phyloP scores from a whole-genome alignment of 2,797 vertebrate species.

The Oryzias dopingdopingensis region DNA sequence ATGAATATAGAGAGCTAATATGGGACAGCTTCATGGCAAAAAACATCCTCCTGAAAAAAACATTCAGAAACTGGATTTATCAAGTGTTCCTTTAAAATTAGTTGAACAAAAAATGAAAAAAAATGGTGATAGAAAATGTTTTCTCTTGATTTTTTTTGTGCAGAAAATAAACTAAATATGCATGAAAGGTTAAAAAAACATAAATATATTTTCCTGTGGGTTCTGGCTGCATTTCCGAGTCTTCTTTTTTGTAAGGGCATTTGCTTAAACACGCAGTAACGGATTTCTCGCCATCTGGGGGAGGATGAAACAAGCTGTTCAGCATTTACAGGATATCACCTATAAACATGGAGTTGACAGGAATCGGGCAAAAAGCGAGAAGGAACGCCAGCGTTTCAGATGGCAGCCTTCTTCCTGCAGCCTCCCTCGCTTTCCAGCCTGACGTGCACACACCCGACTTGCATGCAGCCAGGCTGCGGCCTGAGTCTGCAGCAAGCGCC shows the following conservation, averaged over 20 bases:
- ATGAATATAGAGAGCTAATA: constrained; percentile 57
- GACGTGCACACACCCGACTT: neutral
- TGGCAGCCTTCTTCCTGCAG: neutral
- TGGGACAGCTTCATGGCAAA: constrained; percentile 20
- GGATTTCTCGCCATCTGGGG: constrained; percentile 1
- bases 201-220: neutral
- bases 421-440: neutral
- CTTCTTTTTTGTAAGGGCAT: neutral
- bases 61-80: constrained; percentile 10
- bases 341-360: neutral
- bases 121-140: neutral
- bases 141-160: neutral
- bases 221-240: neutral
- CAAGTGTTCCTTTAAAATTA: neutral
- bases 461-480: neutral
- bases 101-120: neutral
- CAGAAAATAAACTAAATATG: neutral
- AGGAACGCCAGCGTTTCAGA: neutral
- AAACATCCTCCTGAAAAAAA: constrained; percentile 21
- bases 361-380: neutral
- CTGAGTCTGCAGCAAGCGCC: neutral
- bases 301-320: constrained; percentile 1
- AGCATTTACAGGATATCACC: constrained; percentile 1
- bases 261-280: neutral
- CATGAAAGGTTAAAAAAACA: no score